Evolutionary conservation across 2,797 vertebrate genomes (phyloP), one percentile per base, ranked within the genome.

Genomic region (Chelon auratus): DNA sequence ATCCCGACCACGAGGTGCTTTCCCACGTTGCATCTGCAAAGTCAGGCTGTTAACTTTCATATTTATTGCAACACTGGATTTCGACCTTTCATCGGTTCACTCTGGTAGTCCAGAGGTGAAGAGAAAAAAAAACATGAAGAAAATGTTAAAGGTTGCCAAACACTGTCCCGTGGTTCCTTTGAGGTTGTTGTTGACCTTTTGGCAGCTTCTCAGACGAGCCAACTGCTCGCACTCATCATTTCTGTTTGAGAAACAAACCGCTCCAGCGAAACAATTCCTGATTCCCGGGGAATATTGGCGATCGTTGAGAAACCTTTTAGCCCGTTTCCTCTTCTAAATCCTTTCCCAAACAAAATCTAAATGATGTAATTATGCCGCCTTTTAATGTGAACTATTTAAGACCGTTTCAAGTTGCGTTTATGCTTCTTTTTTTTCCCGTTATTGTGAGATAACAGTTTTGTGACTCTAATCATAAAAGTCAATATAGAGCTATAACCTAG

Each of bases 1-100:
- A 83, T 48, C 20, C 20, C 55, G 65, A 72, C 84, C 78, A 70
- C 71, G 37, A 26, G 81, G 83, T 80, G 30, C 57, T 85, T 87
- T 86, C 75, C 81, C 72, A 59, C 26, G 39, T 8, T 0, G 54
- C 47, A 66, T 77, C 58, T 62, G 47, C 42, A 47, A 17, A 82
- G 52, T 56, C 51, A 63, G 33, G 56, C 18, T 22, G 51, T 39
- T 67, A 59, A 58, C 64, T 62, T 71, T 78, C 54, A 53, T 15
- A 33, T 62, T 33, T 67, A 42, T 22, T 58, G 76, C 71, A 83
- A 80, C 42, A 24, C 2, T 43, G 69, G 73, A 75, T 26, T 82
- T 81, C 12, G 40, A 7, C 10, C 24, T 68, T 72, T 74, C 18
- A 18, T 26, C 59, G 0, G 9, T 26, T 62, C 30, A 37, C 6